Evolutionary conservation across 2,888 invertebrate species (phyloP).

Genomic region (Catocala sponsa): DNA sequence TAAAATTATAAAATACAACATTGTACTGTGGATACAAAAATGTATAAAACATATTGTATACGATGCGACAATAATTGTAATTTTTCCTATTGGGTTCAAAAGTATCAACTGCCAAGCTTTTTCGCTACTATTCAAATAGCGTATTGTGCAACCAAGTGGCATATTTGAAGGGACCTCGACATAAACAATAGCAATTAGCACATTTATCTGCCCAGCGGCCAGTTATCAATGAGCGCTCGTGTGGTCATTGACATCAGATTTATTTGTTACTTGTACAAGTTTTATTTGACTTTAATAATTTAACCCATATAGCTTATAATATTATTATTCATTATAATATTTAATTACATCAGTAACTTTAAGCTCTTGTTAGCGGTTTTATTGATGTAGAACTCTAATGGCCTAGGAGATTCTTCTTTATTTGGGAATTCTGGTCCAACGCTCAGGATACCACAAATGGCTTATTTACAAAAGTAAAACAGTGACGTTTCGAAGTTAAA

Average conservation of each 20-base stretch:
- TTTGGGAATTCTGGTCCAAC: no score
- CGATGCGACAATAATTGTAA: no score
- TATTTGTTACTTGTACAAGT: conserved; percentile 16
- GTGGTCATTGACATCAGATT: conserved; percentile 32
- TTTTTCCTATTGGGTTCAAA: no score
- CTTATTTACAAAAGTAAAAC: no score
- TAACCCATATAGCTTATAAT: not conserved
- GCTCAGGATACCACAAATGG: no score
- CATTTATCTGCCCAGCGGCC: conserved; percentile 37
- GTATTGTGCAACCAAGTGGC: conserved; percentile 43
- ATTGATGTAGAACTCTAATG: no score
- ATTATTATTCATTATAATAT: no score
- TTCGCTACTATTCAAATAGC: conserved; percentile 28
- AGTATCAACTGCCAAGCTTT: conserved; percentile 14
- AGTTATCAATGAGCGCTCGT: conserved; percentile 32
- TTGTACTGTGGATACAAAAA: not conserved
- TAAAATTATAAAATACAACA: not conserved
- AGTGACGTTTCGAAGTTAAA: no score
- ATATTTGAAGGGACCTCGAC: conserved; percentile 47
- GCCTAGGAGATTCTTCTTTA: no score
- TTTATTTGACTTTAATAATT: not conserved
- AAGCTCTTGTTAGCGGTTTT: no score
- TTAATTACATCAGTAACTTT: no score
- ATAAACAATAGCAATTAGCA: conserved; percentile 51
- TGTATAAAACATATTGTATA: no score